These are phyloP conservation scores for Drosophila rufa DNA, from an alignment of 1,140 invertebrate species.

Conservation along the genomic window DNA sequence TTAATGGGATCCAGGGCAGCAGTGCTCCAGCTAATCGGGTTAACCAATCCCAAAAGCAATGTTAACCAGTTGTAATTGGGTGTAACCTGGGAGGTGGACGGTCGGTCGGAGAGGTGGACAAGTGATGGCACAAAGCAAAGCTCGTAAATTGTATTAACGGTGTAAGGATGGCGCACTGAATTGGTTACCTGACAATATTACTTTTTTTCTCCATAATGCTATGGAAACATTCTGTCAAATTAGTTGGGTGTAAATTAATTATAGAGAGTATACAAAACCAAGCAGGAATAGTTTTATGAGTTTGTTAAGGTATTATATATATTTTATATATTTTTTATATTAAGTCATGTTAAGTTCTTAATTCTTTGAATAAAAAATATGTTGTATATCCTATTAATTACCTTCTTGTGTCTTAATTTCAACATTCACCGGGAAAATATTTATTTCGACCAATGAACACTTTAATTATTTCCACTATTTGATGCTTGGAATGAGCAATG, in stretches of 20 bases:
- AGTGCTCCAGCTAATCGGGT: slow-evolving; percentile 40
- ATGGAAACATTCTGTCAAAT: slow-evolving; percentile 9
- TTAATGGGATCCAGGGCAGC: slow-evolving; percentile 35
- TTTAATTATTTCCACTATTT: not conserved
- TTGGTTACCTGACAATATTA: slow-evolving; percentile 5
- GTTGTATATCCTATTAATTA: no score
- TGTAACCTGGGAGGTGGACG: slow-evolving; percentile 20
- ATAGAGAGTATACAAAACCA: no score
- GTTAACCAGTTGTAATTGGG: slow-evolving; percentile 51
- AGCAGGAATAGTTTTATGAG: no score
- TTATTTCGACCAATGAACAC: not conserved
- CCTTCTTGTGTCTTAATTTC: no score
- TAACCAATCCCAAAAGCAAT: slow-evolving; percentile 55
- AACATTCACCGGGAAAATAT: no score
- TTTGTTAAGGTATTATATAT: no score
- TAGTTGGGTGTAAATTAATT: not conserved
- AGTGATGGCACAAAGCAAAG: slow-evolving; percentile 35
- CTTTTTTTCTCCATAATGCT: not conserved
- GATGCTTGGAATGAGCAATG: not conserved
- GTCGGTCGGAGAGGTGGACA: not conserved
- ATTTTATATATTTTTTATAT: no score
- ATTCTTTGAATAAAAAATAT: no score
- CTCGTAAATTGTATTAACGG: slow-evolving; percentile 32
- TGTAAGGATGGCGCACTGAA: not conserved
- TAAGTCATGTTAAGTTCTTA: no score